Base-by-base conservation (phyloP, 2,797 vertebrate genomes). In the Mergus octosetaceus region DNA sequence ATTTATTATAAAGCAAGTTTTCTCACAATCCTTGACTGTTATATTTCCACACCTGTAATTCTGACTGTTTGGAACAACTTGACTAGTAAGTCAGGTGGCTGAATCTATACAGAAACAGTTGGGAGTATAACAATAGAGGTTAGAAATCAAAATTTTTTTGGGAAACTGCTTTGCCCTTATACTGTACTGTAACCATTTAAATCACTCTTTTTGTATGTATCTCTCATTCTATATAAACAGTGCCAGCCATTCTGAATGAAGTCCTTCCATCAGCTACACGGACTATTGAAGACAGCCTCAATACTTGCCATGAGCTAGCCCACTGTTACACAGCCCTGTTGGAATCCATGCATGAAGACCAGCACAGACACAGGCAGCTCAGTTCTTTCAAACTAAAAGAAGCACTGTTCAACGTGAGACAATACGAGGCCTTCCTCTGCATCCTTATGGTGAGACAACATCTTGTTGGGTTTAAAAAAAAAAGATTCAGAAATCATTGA, bases 371-470 rank as follows among this genome's bases (percentile, higher is more conserved):
- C 11, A 10, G 70, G 7, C 96, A 96, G 24, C 71, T 98, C 8
- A 73, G 97, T 6, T 17, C 81, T 1, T 83, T 73, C 13, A 96
- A 98, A 86, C 87, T 99, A 62, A 98, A 95, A 96, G 98, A 98
- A 96, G 98, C 98, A 3, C 97, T 99, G 2, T 99, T 98, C 95
- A 99, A 98, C 17, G 91, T 98, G 81, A 98, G 99, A 43, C 99
- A 99, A 73, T 98, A 99, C 1, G 98, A 99, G 87, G 95, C 90
- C 41, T 99, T 99, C 96, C 98, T 99, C 89, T 98, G 97, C 92
- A 93, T 98, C 83, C 97, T 99, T 83, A 95, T 98, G 99, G 99
- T 99, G 96, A 98, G 98, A 80, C 43, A 70, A 11, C 65, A 13
- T 84, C 22, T 1, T 19, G 66, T 76, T 66, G 6, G 47, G 47